Evolutionary conservation across 2,888 invertebrate species (phyloP), one percentile per base, ranked within the genome.

Genomic region (Chromoteleia sp.): DNA sequence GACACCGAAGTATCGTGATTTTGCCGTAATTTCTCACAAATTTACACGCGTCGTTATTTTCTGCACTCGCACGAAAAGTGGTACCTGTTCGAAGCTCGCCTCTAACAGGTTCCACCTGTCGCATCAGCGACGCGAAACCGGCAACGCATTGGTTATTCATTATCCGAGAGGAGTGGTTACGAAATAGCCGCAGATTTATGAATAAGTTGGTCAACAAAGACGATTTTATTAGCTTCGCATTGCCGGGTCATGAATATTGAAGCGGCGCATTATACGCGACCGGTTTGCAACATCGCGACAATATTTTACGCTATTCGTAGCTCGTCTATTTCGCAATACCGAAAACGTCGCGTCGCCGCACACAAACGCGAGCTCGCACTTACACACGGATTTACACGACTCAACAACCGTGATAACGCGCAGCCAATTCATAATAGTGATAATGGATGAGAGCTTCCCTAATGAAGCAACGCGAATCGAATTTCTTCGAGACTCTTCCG

Each of bases 391-490:
- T 25, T 25, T 25, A 25, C 25, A 25, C 25, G 25, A 25, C 25
- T 6, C 25, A 25, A 25, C 25, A 33, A 33, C 36, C 59, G 43
- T 21, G 59, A 43, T 56, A 43, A 33, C 39, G 43, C 36, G 41
- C 19, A 21, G 21, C 4, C 45, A 45, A 67, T 54, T 54, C 45
- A 71, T 50, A 59, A 59, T 41, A 19, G 50, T 41, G 71, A 61
- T 71, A 71, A 61, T 59, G 59, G 29, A 59, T 17, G 58, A 48
- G 58, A 33, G 54, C 2, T 12, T 1, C 56, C 50, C 15, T 59
- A 61, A 71, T 71, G 58, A 71, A 71, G 70, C 70, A 71, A 59
- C 36, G 50, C 19, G 59, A 59, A 52, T 71, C 71, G 59, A 58
- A 59, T 71, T 71, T 71, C 59, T 59, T 59, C 59, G 71, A 61